Base-by-base conservation (phyloP, 2,888 invertebrate species). In the Calameuta pallipes region DNA sequence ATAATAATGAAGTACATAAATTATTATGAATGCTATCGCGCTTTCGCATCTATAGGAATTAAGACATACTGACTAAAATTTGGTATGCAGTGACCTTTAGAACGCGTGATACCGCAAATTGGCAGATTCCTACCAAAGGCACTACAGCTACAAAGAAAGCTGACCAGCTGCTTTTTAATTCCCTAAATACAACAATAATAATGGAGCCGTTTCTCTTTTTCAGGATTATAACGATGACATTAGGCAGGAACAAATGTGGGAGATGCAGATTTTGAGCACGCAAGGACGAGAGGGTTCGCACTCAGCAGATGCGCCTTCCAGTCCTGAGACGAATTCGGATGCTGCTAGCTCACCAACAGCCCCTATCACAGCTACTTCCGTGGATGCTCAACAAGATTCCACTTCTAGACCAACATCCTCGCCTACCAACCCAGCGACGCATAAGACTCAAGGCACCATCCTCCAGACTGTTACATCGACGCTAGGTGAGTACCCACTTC, bases 221-320 rank as follows among this genome's bases (percentile, higher is more conserved):
- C 93, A 97, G 96, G 97, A 97, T 91, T 97, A 97, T 93, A 97
- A 97, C 91, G 97, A 97, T 89, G 97, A 97, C 88, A 97, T 97
- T 86, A 93, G 97, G 86, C 97, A 97, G 91, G 96, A 97, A 88
- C 97, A 97, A 92, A 96, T 97, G 96, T 95, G 97, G 94, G 97
- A 97, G 92, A 96, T 97, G 96, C 97, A 97, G 93, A 96, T 96
- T 82, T 92, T 97, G 83, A 96, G 96, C 81, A 92, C 92, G 81
- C 93, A 93, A 85, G 91, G 87, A 31, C 85, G 87, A n/a, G 87
- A 87, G 77, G 84, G 83, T n/a, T 83, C 83, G 71, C 86, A 85
- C 75, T 84, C 82, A 79, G 85, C 84, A 76, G 89, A 88, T 80
- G 86, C 89, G 75, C 88, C 87, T 71, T 86, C 88, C 78, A 89